Percentiles rank a stretch among this genome's conserved stretches.
Conservation (phyloP, 1,140 invertebrate species). For the Apolygus lucorum region DNA sequence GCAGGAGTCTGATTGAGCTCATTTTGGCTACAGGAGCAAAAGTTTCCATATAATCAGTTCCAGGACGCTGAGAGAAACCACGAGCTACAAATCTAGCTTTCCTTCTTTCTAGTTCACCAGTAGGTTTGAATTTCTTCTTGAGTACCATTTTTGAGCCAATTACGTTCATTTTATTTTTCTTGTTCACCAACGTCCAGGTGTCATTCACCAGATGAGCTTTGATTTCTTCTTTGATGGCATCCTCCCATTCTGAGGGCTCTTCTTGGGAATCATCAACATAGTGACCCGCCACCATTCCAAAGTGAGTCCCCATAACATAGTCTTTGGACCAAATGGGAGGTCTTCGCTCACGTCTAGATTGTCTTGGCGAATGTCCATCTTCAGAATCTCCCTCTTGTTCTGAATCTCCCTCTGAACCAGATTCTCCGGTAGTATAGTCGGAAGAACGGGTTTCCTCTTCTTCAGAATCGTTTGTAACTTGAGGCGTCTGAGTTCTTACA, state of each 20-base stretch:
- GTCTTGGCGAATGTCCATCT: no score
- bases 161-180: no score
- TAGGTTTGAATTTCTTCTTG: not conserved
- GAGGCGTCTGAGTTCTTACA: not conserved
- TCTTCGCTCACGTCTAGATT: no score
- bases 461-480: not conserved
- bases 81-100: no score
- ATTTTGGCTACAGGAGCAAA: no score
- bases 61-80: not conserved
- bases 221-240: not conserved
- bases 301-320: no score
- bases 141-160: no score
- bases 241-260: no score
- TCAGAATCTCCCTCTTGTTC: not conserved
- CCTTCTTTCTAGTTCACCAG: not conserved
- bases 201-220: not conserved
- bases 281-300: no score
- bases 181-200: not conserved
- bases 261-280: no score
- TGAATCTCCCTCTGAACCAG: not conserved
- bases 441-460: not conserved
- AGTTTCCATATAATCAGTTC: slow-evolving; percentile 1
- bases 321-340: no score
- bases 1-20: no score
- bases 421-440: not conserved